Conservation (phyloP, 2,797 vertebrate genomes). For the Phylloscopus collybita region DNA sequence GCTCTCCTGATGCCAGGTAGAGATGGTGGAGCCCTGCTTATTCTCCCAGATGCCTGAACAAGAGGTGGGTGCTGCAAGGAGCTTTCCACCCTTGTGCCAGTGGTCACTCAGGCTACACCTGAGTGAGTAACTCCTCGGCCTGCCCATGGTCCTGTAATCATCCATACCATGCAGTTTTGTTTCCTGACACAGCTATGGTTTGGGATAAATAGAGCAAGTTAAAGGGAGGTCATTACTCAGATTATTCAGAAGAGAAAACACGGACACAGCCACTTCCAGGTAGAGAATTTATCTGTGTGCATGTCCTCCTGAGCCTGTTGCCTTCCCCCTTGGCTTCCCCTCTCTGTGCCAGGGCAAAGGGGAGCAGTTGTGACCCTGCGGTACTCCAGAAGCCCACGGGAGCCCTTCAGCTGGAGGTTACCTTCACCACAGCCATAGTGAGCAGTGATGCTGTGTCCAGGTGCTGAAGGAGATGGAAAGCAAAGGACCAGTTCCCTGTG, state of each 20-base stretch:
- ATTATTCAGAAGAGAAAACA: background rate
- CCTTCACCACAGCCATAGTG: rapidly evolving
- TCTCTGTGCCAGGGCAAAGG: background rate
- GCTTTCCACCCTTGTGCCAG: background rate
- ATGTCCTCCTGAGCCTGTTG: background rate
- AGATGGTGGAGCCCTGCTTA: background rate
- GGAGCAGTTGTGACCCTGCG: background rate
- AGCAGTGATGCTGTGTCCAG: background rate
- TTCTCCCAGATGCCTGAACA: background rate
- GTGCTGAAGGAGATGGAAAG: background rate
- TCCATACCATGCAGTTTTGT: background rate
- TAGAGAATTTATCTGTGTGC: background rate
- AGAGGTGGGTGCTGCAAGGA: background rate
- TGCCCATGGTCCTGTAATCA: background rate
- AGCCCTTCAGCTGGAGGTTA: background rate
- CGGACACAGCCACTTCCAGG: background rate
- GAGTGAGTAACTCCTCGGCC: background rate
- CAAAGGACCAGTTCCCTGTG: rapidly evolving
- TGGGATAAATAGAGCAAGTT: background rate
- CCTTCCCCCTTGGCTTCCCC: background rate
- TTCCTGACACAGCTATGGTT: background rate
- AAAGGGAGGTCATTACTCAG: background rate
- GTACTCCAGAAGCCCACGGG: background rate
- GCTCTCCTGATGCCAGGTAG: background rate
- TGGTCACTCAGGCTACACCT: background rate